Conservation (phyloP, 2,797 vertebrate genomes). For the Cossypha polioptera region DNA sequence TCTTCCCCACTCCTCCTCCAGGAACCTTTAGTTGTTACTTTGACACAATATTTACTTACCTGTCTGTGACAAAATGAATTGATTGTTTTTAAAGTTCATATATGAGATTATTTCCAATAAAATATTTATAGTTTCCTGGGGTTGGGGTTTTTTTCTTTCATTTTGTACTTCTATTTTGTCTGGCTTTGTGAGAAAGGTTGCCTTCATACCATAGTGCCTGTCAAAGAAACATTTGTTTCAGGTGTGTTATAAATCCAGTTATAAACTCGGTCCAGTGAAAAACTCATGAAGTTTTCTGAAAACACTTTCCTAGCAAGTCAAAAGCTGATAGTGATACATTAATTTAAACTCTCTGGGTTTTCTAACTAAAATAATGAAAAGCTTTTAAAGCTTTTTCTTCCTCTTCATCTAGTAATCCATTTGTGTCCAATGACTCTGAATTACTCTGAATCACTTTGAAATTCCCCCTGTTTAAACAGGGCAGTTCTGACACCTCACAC, state of each 20-base stretch:
- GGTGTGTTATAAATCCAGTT: neutral
- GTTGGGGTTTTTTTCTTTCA: rapidly evolving
- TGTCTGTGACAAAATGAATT: neutral
- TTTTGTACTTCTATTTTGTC: neutral
- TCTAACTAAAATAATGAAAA: neutral
- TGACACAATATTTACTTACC: neutral
- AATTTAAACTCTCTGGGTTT: neutral
- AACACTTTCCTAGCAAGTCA: neutral
- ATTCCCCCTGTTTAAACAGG: neutral
- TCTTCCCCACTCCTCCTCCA: neutral
- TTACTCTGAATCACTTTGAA: neutral
- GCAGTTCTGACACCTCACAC: neutral
- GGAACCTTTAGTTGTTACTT: neutral
- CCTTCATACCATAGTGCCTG: neutral
- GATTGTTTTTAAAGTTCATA: neutral
- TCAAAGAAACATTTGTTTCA: neutral
- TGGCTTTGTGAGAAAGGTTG: neutral
- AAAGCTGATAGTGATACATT: rapidly evolving
- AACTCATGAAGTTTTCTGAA: neutral
- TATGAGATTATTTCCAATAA: neutral
- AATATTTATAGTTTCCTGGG: neutral
- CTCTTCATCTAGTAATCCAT: neutral
- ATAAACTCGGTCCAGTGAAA: neutral
- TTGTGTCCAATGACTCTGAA: neutral
- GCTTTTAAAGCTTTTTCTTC: neutral